These are phyloP conservation scores for Wiebesia pumilae DNA, from an alignment of 1,140 invertebrate genomes.

Conservation along the genomic window DNA sequence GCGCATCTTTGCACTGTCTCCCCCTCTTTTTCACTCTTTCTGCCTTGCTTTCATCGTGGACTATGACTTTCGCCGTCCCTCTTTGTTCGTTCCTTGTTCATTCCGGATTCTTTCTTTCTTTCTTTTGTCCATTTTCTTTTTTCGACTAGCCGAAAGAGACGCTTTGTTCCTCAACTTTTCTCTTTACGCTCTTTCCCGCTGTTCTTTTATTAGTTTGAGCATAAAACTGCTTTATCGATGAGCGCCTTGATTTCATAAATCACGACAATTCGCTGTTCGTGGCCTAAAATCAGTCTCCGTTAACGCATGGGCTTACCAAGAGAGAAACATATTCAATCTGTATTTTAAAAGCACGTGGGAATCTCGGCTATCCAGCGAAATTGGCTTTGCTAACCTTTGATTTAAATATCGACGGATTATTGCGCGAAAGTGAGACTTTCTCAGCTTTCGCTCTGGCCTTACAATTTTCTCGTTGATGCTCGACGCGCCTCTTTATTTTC, in stretches of 20 bases:
- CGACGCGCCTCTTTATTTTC: constrained; percentile 31
- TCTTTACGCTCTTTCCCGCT: not conserved
- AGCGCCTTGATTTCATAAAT: too few relatives aligned
- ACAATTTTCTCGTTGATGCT: constrained; percentile 24
- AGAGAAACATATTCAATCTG: too few relatives aligned
- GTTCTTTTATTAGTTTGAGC: not conserved
- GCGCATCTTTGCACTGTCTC: not conserved
- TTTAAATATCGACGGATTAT: constrained; percentile 2
- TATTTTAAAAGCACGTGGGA: too few relatives aligned
- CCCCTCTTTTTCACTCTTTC: constrained; percentile 1
- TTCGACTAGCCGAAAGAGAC: not conserved
- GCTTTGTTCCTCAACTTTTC: not conserved
- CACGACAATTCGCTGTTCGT: too few relatives aligned
- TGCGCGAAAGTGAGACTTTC: not conserved
- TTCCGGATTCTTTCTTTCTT: too few relatives aligned
- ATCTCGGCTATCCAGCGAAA: too few relatives aligned
- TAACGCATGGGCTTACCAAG: too few relatives aligned
- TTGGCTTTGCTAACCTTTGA: not conserved
- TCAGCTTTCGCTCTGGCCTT: not conserved
- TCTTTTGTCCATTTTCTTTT: too few relatives aligned
- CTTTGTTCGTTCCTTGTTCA: not conserved
- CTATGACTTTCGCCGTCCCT: not conserved
- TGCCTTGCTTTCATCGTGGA: not conserved
- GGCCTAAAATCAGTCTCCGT: too few relatives aligned
- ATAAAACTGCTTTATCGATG: not conserved